Conservation (phyloP, 2,113 vertebrate genomes). For the Podilymbus podiceps region DNA sequence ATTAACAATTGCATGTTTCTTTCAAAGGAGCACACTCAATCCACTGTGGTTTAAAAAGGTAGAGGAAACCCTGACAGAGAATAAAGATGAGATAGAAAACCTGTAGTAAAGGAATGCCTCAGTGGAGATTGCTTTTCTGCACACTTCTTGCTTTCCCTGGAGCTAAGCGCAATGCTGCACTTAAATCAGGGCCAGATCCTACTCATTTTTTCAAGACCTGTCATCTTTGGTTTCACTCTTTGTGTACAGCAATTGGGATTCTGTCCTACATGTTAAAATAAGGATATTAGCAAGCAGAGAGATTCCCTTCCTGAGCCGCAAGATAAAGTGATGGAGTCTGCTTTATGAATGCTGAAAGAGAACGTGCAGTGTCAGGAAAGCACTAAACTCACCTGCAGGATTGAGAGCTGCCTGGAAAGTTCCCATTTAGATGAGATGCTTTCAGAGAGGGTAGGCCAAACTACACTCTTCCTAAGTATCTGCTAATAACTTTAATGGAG, state of each 20-base stretch:
- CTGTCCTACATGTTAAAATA: background rate
- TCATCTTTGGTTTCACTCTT: background rate
- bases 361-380: background rate
- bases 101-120: background rate
- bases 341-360: slow-evolving; percentile 30
- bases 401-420: slow-evolving; percentile 23
- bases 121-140: background rate
- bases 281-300: background rate
- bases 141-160: slow-evolving; percentile 9
- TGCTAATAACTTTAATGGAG: slow-evolving; percentile 54
- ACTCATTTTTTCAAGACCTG: background rate
- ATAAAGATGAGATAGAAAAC: slow-evolving; percentile 34
- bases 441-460: background rate
- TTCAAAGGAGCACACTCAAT: background rate
- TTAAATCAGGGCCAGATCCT: background rate
- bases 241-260: background rate
- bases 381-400: background rate
- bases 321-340: background rate
- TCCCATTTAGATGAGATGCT: slow-evolving; percentile 16
- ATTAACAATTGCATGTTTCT: background rate
- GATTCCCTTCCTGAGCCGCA: background rate
- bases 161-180: background rate
- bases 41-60: background rate
- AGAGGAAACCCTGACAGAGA: background rate
- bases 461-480: background rate